Percentiles rank a stretch among this genome's conserved stretches.
These are phyloP conservation scores for Falco columbarius DNA, from an alignment of 2,797 vertebrate genomes.

Conservation along the genomic window DNA sequence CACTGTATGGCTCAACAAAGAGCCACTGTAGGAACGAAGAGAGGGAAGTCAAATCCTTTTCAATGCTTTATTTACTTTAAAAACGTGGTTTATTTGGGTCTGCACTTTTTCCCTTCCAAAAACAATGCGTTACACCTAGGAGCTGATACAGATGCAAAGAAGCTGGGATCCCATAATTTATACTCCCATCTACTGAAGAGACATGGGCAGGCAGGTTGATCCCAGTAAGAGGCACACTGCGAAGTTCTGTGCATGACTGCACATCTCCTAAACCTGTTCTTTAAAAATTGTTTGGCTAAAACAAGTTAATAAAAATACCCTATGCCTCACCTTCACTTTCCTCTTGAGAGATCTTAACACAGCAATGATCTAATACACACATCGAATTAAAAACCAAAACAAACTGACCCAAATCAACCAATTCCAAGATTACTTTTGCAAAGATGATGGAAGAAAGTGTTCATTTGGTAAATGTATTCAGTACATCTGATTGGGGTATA, in stretches of 20 bases:
- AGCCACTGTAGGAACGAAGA: neutral
- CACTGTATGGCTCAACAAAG: neutral
- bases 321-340: neutral
- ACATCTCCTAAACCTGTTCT: neutral
- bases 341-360: neutral
- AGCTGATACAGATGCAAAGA: neutral
- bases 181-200: neutral
- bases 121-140: neutral
- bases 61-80: neutral
- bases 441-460: neutral
- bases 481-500: neutral
- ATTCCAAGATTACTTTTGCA: neutral
- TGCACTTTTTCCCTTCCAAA: neutral
- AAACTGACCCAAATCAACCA: neutral
- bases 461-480: neutral
- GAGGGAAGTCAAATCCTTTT: neutral
- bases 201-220: neutral
- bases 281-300: neutral
- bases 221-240: neutral
- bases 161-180: neutral
- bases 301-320: neutral
- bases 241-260: neutral
- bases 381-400: neutral
- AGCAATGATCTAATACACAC: neutral
- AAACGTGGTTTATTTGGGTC: neutral